Base-by-base conservation (phyloP, 2,888 invertebrate genomes). In the Griposia aprilina region DNA sequence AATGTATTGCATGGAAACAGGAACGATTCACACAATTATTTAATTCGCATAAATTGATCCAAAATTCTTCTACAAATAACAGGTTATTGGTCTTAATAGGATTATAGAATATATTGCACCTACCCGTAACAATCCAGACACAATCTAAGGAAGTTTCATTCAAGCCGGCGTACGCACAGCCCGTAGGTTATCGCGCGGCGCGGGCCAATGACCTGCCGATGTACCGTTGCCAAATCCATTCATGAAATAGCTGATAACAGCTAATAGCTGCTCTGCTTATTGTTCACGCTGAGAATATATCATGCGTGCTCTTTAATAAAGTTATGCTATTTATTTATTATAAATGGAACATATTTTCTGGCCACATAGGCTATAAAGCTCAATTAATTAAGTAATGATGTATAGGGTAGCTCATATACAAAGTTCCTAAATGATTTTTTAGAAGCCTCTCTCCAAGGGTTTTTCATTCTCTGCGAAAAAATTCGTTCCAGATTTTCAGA, bases 201-300 rank as follows among this genome's bases (percentile, higher is more conserved):
- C 74, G 63, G 85, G 84, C 86, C 86, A 66, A 71, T 26, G 85
- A 84, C 78, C 88, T 72, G 20, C 73, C 74, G 48, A 76, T 67
- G 82, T 89, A 89, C 88, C 87, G 89, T 88, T 89, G 90, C 89
- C 90, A 88, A 89, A 89, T 88, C 88, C 89, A 89, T 89, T 89
- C 89, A 89, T 87, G 82, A 76, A 75, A 69, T 72, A 71, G 50
- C 81, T 89, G 88, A 89, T 89, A 89, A 88, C 85, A 86, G 57
- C 66, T 84, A 69, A 81, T 79, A 82, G 71, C 59, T 71, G 26
- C 36, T 70, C 74, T 81, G 78, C 45, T 78, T 80, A 65, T 55
- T 83, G 59, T 76, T 74, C 3, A 10, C 48, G 41, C 20, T 62
- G 57, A 60, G 68, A 83, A 72, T 70, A 69, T n/a, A n/a, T n/a